phyloP scores from a whole-genome alignment of 2,888 invertebrate genomes.

The Dolomedes plantarius region DNA sequence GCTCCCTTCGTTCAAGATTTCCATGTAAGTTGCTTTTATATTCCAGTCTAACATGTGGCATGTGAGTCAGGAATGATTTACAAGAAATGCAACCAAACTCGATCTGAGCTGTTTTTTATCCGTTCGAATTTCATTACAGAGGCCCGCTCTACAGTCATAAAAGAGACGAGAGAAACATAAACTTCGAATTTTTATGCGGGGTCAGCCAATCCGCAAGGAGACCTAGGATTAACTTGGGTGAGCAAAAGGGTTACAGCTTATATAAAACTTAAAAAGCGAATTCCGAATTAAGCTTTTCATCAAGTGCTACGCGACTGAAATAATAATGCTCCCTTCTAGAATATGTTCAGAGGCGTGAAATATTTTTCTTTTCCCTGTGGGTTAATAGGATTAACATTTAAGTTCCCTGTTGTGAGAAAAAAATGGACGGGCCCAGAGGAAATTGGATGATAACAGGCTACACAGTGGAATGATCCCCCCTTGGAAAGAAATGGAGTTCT shows the following conservation, averaged over 20 bases:
- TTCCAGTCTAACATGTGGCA: slow-evolving; percentile 13
- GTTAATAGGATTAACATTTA: slow-evolving; percentile 54
- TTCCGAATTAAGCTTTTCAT: slow-evolving; percentile 53
- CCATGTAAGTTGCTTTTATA: slow-evolving; percentile 20
- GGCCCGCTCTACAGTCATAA: slow-evolving; percentile 23
- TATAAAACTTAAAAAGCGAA: slow-evolving; percentile 54
- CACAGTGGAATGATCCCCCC: background rate
- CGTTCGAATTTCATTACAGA: slow-evolving; percentile 43
- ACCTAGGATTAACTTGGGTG: slow-evolving; percentile 34
- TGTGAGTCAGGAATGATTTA: slow-evolving; percentile 41
- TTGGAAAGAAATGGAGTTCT: background rate
- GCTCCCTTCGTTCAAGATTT: slow-evolving; percentile 22
- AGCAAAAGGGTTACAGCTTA: slow-evolving; percentile 50
- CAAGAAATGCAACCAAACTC: slow-evolving; percentile 30
- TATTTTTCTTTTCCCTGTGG: slow-evolving; percentile 29
- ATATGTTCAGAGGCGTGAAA: slow-evolving; percentile 23
- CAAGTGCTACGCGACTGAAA: slow-evolving; percentile 47
- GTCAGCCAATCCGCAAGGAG: slow-evolving; percentile 36
- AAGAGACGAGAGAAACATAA: slow-evolving; percentile 36
- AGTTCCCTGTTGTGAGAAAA: slow-evolving; percentile 9
- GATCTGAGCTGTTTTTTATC: slow-evolving; percentile 5
- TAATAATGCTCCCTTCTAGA: slow-evolving; percentile 34
- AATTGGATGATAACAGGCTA: slow-evolving; percentile 10
- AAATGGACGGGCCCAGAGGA: background rate
- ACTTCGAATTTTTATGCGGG: slow-evolving; percentile 43